phyloP scores from a whole-genome alignment of 2,797 vertebrate genomes.

The Limnodromus scolopaceus region DNA sequence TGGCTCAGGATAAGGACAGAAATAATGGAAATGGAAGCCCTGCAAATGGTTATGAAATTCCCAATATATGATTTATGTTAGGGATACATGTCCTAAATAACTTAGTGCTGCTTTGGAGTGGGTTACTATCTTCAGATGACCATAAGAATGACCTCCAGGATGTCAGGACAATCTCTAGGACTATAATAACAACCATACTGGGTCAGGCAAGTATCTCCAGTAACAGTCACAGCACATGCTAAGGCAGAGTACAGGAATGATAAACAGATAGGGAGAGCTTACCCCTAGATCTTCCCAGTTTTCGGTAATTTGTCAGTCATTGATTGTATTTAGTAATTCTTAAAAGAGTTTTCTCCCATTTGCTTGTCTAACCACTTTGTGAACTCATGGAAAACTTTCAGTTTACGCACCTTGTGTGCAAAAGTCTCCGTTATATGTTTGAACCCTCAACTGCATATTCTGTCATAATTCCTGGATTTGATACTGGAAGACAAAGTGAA shows the following conservation, averaged over 20 bases:
- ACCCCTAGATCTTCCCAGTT: neutral
- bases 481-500: neutral
- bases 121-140: slow-evolving; percentile 23
- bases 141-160: slow-evolving; percentile 15
- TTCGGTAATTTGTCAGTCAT: neutral
- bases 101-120: neutral
- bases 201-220: neutral
- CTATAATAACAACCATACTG: neutral
- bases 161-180: neutral
- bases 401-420: neutral
- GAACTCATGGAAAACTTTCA: neutral
- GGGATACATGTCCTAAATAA: neutral
- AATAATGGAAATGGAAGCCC: neutral
- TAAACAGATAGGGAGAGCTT: neutral
- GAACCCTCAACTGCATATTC: neutral
- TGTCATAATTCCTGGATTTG: neutral
- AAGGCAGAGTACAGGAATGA: neutral
- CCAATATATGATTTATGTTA: neutral
- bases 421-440: neutral
- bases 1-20: neutral
- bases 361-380: neutral
- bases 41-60: neutral
- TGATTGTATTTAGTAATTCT: neutral
- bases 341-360: neutral
- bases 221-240: neutral